Conservation (phyloP, 2,888 invertebrate species). For the Plagodis dolabraria region DNA sequence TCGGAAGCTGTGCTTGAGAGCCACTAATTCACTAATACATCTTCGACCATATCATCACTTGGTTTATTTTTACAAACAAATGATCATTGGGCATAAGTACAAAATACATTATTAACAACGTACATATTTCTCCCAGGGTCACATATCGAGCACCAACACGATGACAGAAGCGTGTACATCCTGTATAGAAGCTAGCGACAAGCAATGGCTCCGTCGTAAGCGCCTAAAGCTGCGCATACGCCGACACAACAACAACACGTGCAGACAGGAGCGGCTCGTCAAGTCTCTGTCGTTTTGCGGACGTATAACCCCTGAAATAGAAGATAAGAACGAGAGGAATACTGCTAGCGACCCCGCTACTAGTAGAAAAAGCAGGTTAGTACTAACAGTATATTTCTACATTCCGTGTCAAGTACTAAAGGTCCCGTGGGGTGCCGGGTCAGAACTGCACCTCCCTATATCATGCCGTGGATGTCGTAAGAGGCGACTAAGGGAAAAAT, state of each 20-base stretch:
- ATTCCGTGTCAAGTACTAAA: too few species aligned
- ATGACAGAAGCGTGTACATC: slow-evolving; percentile 82
- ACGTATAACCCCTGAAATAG: slow-evolving; percentile 83
- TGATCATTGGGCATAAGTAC: not conserved
- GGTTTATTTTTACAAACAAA: too few species aligned
- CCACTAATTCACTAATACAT: too few species aligned
- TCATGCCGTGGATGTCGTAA: too few species aligned
- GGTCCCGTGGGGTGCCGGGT: too few species aligned
- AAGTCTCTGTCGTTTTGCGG: slow-evolving; percentile 92
- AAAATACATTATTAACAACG: not conserved
- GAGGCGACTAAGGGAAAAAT: too few species aligned
- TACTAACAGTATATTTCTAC: slow-evolving; percentile 5
- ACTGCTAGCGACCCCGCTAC: slow-evolving; percentile 87
- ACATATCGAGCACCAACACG: slow-evolving; percentile 81
- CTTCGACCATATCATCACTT: too few species aligned
- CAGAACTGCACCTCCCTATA: too few species aligned
- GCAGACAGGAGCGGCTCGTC: slow-evolving; percentile 80
- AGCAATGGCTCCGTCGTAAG: slow-evolving; percentile 75
- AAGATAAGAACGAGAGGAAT: slow-evolving; percentile 84
- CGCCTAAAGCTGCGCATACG: slow-evolving; percentile 68
- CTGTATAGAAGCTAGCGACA: slow-evolving; percentile 79
- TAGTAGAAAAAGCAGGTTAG: slow-evolving; percentile 80
- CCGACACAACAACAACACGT: slow-evolving; percentile 56
- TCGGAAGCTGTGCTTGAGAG: too few species aligned
- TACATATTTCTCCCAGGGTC: slow-evolving; percentile 57